These are phyloP conservation scores for Drosophila mojavensis DNA, from an alignment of 1,140 invertebrate species.

Conservation along the genomic window DNA sequence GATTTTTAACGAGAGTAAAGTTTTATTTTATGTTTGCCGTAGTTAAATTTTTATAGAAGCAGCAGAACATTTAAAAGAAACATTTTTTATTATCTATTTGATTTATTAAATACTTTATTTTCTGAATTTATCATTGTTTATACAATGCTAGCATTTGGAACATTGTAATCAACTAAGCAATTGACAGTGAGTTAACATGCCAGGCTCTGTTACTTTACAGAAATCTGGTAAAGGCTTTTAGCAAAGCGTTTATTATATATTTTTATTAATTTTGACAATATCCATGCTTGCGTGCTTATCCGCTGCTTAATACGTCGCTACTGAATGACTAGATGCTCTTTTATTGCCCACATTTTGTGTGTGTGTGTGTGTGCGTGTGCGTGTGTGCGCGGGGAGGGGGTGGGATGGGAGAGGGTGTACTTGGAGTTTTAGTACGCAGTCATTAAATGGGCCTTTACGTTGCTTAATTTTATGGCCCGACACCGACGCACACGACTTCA, in stretches of 20 bases:
- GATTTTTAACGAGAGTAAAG: no score
- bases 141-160: no score
- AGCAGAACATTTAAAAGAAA: no score
- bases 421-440: constrained; percentile 29
- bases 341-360: constrained; percentile 29
- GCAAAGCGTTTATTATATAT: neutral
- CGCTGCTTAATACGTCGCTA: neutral
- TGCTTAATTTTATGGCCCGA: constrained; percentile 49
- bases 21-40: no score
- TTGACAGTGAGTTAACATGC: neutral
- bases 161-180: no score
- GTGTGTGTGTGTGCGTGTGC: neutral
- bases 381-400: no score
- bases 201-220: neutral
- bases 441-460: constrained; percentile 42
- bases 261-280: neutral
- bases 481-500: constrained; percentile 9
- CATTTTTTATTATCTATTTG: no score
- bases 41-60: no score
- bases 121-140: no score
- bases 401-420: neutral
- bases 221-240: neutral
- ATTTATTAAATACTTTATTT: no score
- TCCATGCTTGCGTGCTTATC: neutral
- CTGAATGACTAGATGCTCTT: constrained; percentile 11